Conservation (phyloP, 1,140 invertebrate species). For the Megalonaias nervosa region DNA sequence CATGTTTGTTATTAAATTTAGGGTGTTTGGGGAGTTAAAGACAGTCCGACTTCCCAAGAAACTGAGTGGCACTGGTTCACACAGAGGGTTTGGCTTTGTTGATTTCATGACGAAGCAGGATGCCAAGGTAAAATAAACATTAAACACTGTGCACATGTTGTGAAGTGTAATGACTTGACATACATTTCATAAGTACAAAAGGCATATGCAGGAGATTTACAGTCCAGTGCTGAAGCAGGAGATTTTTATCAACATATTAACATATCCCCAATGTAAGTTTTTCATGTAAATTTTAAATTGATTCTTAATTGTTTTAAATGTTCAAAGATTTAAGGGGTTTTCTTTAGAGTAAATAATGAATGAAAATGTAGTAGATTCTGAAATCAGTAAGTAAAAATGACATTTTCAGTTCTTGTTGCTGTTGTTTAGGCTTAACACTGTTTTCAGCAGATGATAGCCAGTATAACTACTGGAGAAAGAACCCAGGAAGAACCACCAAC, state of each 20-base stretch:
- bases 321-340: no score
- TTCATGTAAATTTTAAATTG: not conserved
- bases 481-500: no score
- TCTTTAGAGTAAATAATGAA: no score
- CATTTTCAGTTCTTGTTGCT: no score
- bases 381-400: no score
- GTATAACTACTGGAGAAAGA: no score
- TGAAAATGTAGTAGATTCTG: no score
- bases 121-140: conserved; percentile 83
- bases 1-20: conserved; percentile 60
- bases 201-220: no score
- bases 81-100: conserved; percentile 97
- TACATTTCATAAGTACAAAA: no score
- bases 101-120: conserved; percentile 92
- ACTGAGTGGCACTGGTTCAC: conserved; percentile 80
- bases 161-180: not conserved
- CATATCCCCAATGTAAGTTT: not conserved
- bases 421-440: no score
- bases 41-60: conserved; percentile 94
- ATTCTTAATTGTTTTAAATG: no score
- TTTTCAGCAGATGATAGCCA: no score
- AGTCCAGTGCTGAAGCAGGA: not conserved
- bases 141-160: not conserved
- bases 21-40: conserved; percentile 95
- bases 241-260: not conserved